Percentiles rank a stretch among this genome's conserved stretches.
These are phyloP conservation scores for Scolopax mira DNA, from an alignment of 2,113 vertebrate genomes.

Conservation along the genomic window DNA sequence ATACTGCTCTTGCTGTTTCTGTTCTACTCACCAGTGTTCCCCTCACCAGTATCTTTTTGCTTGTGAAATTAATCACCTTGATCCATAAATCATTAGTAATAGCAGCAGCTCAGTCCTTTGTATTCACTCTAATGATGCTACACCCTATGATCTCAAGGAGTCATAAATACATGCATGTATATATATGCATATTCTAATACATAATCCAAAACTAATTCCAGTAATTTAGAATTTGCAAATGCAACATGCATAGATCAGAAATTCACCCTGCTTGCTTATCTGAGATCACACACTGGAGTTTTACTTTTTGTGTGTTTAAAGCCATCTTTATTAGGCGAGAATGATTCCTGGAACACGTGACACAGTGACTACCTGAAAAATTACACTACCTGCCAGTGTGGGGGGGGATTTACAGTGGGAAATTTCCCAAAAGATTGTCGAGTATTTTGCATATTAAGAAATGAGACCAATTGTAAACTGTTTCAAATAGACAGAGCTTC, in stretches of 20 bases:
- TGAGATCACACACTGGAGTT: conserved; percentile 45
- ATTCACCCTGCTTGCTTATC: background rate
- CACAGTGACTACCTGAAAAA: background rate
- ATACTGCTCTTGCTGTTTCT: background rate
- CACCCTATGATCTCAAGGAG: background rate
- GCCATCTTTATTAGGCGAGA: conserved; percentile 52
- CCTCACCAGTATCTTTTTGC: background rate
- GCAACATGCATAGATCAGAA: background rate
- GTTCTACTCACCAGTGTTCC: background rate
- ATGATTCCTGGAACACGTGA: conserved; percentile 24
- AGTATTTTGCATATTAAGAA: conserved; percentile 6
- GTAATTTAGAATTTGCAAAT: background rate
- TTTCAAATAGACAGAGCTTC: background rate
- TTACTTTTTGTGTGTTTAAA: conserved; percentile 60
- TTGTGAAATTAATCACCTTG: background rate
- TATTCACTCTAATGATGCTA: background rate
- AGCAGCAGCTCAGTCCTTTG: background rate
- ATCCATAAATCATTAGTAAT: background rate
- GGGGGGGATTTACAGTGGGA: conserved; percentile 34
- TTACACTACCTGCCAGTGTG: background rate
- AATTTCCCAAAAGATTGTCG: conserved; percentile 53
- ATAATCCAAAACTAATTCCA: background rate
- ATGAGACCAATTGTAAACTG: background rate
- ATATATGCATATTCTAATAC: background rate
- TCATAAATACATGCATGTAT: background rate